Evolutionary conservation across 2,888 invertebrate species (phyloP).

Genomic region (Uloborus plumipes): DNA sequence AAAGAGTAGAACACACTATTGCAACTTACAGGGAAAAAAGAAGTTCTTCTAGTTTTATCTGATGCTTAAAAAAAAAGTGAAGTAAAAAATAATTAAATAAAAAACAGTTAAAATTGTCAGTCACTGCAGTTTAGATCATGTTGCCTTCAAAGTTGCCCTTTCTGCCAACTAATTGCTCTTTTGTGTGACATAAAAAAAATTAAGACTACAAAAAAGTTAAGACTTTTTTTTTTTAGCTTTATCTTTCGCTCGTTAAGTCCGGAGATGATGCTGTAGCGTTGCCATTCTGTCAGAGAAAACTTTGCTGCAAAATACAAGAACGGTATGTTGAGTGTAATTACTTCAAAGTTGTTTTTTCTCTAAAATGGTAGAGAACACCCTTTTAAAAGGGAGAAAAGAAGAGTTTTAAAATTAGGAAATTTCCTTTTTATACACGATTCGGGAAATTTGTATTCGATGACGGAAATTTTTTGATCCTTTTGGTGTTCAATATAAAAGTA

Average conservation of each 20-base stretch:
- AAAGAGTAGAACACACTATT: constrained; percentile 37
- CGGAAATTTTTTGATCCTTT: constrained; percentile 2
- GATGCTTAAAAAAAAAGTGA: background rate
- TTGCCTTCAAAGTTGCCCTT: constrained; percentile 24
- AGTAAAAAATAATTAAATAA: constrained; percentile 16
- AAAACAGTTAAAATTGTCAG: constrained; percentile 30
- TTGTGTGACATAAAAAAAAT: constrained; percentile 45
- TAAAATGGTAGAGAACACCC: constrained; percentile 19
- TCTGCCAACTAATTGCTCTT: constrained; percentile 47
- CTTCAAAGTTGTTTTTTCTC: constrained; percentile 27
- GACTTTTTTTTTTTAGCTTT: constrained; percentile 17
- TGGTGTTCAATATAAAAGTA: background rate
- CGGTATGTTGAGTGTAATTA: constrained; percentile 50
- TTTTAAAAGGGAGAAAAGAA: constrained; percentile 9
- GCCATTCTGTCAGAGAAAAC: constrained; percentile 26
- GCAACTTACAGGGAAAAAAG: constrained; percentile 2
- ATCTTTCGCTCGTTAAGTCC: constrained; percentile 42
- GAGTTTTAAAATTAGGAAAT: constrained; percentile 18
- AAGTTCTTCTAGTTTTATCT: constrained; percentile 11
- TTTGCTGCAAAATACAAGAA: constrained; percentile 30
- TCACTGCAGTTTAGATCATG: constrained; percentile 47
- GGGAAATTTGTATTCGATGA: background rate
- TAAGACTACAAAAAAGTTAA: constrained; percentile 24
- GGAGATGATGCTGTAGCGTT: constrained; percentile 44
- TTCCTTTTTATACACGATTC: constrained; percentile 4